These are phyloP conservation scores for Caenorhabditis sp. DNA, from an alignment of 2,888 invertebrate genomes.

Conservation along the genomic window DNA sequence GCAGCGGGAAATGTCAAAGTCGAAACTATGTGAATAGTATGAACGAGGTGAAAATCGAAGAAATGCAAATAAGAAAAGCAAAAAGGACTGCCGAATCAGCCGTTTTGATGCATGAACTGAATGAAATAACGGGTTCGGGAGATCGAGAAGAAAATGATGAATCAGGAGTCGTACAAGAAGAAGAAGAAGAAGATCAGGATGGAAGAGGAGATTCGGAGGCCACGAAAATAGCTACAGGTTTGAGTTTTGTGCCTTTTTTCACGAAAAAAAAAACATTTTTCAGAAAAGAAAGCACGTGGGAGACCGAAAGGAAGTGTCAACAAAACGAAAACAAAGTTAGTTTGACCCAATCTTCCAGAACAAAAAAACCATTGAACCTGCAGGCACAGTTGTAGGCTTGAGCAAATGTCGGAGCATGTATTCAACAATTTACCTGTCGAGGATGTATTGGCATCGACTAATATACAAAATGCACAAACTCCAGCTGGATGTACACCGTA, in stretches of 20 bases:
- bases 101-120: constrained; percentile 4
- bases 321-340: constrained; percentile 16
- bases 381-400: neutral
- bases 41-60: constrained; percentile 9
- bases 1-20: constrained; percentile 72
- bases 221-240: constrained; percentile 4
- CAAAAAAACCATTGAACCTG: too few relatives aligned
- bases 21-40: constrained; percentile 54
- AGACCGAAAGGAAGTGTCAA: constrained; percentile 31
- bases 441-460: neutral
- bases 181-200: neutral
- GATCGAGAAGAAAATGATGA: constrained; percentile 7
- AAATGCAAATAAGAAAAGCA: constrained; percentile 7
- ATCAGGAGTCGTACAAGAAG: neutral
- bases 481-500: constrained; percentile 14
- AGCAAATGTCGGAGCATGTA: neutral
- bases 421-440: constrained; percentile 1
- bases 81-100: constrained; percentile 13
- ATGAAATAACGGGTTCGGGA: constrained; percentile 7
- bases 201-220: neutral
- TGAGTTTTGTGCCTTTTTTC: too few relatives aligned
- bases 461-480: neutral
- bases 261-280: too few relatives aligned
- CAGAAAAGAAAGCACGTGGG: constrained; percentile 21
- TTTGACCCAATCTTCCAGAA: neutral